phyloP scores from a whole-genome alignment of 2,888 invertebrate species.

The Bombylius discolor region DNA sequence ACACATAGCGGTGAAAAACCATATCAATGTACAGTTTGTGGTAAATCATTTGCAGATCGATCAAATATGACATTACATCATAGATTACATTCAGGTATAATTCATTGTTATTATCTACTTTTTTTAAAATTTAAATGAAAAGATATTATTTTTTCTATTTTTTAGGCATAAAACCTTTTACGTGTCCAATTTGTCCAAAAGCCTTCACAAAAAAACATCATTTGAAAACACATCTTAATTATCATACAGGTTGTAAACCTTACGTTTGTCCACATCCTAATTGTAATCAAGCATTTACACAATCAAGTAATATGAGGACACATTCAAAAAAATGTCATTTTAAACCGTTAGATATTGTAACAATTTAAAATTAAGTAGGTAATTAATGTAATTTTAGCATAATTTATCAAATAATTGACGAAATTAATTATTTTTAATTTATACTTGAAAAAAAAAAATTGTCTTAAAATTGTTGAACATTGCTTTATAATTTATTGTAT shows the following conservation, averaged over 20 bases:
- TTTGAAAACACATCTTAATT: conserved; percentile 70
- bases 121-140: background rate
- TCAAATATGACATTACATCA: conserved; percentile 77
- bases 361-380: too few species aligned
- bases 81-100: conserved; percentile 55
- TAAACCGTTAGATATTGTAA: conserved; percentile 18
- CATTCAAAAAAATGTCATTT: conserved; percentile 64
- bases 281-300: conserved; percentile 66
- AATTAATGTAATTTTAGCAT: too few species aligned
- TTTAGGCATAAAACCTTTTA: conserved; percentile 62
- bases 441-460: too few species aligned
- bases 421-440: too few species aligned
- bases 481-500: too few species aligned
- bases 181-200: conserved; percentile 46
- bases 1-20: conserved; percentile 72
- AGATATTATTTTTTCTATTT: conserved; percentile 3
- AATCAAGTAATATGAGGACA: conserved; percentile 77
- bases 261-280: conserved; percentile 53
- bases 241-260: conserved; percentile 71
- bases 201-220: conserved; percentile 80
- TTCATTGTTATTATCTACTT: background rate
- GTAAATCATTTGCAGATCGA: conserved; percentile 70
- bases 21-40: conserved; percentile 66
- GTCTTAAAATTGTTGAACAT: too few species aligned
- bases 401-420: too few species aligned